These are phyloP conservation scores for Ctena decussata DNA, from an alignment of 2,888 invertebrate genomes.

Conservation along the genomic window DNA sequence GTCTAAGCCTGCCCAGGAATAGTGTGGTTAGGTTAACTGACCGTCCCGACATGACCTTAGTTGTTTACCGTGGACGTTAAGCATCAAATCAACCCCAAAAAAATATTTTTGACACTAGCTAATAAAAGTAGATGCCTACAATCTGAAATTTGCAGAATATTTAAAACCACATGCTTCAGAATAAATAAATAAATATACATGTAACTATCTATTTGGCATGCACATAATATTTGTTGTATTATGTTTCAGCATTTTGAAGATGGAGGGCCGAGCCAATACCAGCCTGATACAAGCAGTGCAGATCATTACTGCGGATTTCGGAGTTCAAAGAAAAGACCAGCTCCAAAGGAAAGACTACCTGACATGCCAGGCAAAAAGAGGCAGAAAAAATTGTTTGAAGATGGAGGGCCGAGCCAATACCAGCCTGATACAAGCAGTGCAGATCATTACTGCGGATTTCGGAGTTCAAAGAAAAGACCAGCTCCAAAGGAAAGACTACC, in stretches of 20 bases:
- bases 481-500: neutral
- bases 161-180: too few relatives aligned
- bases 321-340: neutral
- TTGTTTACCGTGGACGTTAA: neutral
- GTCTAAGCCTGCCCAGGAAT: too few relatives aligned
- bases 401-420: neutral
- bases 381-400: too few relatives aligned
- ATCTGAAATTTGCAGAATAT: too few relatives aligned
- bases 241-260: neutral
- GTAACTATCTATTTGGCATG: too few relatives aligned
- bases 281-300: neutral
- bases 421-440: neutral
- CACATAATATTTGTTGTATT: neutral
- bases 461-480: neutral
- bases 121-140: neutral
- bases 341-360: neutral
- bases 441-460: neutral
- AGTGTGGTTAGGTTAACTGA: too few relatives aligned
- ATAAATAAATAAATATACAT: too few relatives aligned
- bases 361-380: neutral
- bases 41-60: too few relatives aligned
- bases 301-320: neutral
- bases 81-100: neutral
- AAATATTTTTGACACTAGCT: neutral
- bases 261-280: neutral